These are phyloP conservation scores for Cyclophora punctaria DNA, from an alignment of 2,888 invertebrate species.

Conservation along the genomic window DNA sequence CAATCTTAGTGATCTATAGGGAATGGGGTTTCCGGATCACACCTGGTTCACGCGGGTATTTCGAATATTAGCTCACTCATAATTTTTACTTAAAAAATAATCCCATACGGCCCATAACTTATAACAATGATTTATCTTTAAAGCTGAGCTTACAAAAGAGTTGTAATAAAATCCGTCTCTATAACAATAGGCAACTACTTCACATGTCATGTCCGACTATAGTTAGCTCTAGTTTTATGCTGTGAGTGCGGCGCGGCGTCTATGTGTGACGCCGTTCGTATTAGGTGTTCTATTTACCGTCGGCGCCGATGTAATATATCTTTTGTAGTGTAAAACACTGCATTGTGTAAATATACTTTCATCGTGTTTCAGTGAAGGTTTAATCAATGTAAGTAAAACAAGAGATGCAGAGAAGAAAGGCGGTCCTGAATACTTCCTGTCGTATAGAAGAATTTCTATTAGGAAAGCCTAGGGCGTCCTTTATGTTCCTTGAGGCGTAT, in stretches of 20 bases:
- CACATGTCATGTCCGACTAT: no score
- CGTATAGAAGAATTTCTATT: slow-evolving; percentile 49
- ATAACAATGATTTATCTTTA: no score
- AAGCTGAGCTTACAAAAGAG: no score
- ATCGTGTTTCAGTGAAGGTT: slow-evolving; percentile 30
- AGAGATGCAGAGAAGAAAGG: slow-evolving; percentile 44
- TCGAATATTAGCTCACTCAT: slow-evolving; percentile 10
- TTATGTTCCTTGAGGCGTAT: slow-evolving; percentile 71
- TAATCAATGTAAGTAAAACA: slow-evolving; percentile 52
- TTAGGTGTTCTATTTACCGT: slow-evolving; percentile 8
- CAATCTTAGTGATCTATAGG: slow-evolving; percentile 19
- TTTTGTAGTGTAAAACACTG: slow-evolving; percentile 28
- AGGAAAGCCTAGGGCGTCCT: slow-evolving; percentile 65
- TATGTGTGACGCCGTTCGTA: no score
- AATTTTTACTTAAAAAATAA: slow-evolving; percentile 12
- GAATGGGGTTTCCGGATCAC: slow-evolving; percentile 13
- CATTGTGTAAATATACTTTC: slow-evolving; percentile 29
- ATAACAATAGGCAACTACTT: no score
- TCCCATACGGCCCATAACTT: not conserved
- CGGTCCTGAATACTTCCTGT: slow-evolving; percentile 45
- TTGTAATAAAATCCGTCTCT: no score
- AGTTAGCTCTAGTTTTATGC: no score
- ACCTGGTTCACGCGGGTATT: slow-evolving; percentile 14
- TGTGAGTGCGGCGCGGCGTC: no score
- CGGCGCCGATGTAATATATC: slow-evolving; percentile 24